Evolutionary conservation across 2,797 vertebrate genomes (phyloP).

Genomic region (Sciurus carolinensis): DNA sequence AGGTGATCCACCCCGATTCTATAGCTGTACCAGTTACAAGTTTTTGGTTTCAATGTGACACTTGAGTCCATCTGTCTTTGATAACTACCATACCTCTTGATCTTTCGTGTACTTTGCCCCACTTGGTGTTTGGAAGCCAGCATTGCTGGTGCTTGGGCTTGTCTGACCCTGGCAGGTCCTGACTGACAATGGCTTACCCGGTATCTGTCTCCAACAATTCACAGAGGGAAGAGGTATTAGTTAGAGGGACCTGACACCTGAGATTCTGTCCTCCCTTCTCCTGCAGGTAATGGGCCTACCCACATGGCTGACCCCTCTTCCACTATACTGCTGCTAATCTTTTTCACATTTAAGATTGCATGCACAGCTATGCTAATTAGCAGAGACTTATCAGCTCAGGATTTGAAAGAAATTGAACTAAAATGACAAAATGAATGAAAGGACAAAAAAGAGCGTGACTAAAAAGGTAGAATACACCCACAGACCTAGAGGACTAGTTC

Average conservation of each 20-base stretch:
- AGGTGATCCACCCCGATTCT: background rate
- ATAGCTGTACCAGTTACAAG: background rate
- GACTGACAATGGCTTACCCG: background rate
- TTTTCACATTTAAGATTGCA: conserved; percentile 75
- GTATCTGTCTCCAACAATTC: background rate
- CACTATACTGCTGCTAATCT: conserved; percentile 45
- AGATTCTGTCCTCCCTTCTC: background rate
- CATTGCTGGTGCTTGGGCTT: background rate
- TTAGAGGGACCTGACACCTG: background rate
- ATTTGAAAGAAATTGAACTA: conserved; percentile 72
- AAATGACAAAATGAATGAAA: conserved; percentile 66
- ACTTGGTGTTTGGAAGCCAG: background rate
- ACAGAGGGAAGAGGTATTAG: conserved; percentile 6
- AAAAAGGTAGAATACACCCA: background rate
- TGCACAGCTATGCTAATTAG: conserved; percentile 74
- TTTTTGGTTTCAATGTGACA: background rate
- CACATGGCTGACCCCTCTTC: conserved; percentile 6
- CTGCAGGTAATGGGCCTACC: background rate
- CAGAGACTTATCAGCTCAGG: conserved; percentile 48
- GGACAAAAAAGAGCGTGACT: conserved; percentile 9
- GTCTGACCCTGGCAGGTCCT: background rate
- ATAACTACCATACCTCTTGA: background rate
- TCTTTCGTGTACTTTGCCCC: background rate
- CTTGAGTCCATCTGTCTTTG: background rate
- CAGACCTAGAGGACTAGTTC: background rate